Conservation (phyloP, 2,888 invertebrate species). For the Acrocyrtus sp. region DNA sequence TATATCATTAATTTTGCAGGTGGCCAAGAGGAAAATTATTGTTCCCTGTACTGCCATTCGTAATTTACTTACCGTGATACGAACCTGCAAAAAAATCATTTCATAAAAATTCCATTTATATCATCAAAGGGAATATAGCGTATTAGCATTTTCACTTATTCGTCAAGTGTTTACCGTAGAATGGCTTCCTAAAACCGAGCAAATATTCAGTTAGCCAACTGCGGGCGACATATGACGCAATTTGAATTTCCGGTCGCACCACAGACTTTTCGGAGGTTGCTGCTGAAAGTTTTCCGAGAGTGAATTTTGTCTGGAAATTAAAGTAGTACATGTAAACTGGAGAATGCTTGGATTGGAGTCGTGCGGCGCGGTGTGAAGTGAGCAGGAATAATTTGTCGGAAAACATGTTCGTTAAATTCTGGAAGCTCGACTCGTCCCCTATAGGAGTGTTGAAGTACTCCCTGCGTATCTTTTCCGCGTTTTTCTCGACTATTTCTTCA, state of each 20-base stretch:
- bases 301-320: conserved; percentile 29
- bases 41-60: too few relatives aligned
- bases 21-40: too few relatives aligned
- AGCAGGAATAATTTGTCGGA: conserved; percentile 34
- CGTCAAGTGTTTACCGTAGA: conserved; percentile 23
- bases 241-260: conserved; percentile 31
- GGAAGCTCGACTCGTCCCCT: conserved; percentile 24
- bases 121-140: too few relatives aligned
- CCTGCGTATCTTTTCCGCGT: conserved; percentile 19
- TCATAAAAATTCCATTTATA: neutral
- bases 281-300: conserved; percentile 28
- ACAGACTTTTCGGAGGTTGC: conserved; percentile 14
- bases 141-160: neutral
- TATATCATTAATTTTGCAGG: too few relatives aligned
- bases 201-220: conserved; percentile 41
- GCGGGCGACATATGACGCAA: conserved; percentile 22
- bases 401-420: conserved; percentile 48
- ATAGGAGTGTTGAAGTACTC: conserved; percentile 25
- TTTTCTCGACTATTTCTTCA: conserved; percentile 17
- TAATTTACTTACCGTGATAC: conserved; percentile 28
- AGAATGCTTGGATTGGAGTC: conserved; percentile 32
- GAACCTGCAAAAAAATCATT: conserved; percentile 19
- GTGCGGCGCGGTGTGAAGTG: conserved; percentile 23
- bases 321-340: conserved; percentile 43
- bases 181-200: conserved; percentile 24